Base-by-base conservation (phyloP, 2,113 vertebrate genomes). In the Tachysurus vachellii region DNA sequence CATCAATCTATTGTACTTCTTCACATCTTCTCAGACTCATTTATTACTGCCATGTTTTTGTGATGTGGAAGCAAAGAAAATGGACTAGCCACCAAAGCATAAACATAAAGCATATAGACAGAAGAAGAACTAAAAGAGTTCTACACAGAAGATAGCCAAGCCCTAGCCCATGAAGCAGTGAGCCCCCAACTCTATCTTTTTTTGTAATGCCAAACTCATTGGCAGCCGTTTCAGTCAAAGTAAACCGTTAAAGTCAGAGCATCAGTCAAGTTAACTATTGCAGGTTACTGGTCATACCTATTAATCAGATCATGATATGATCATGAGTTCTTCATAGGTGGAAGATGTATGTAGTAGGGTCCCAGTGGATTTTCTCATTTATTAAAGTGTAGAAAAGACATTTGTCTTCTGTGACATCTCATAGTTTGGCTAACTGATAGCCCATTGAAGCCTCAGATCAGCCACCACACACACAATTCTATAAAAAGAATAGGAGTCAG, bases 391-490 rank as follows among this genome's bases (percentile, higher is more conserved):
- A 47, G 19, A 44, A 12, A 19, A 23, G 42, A 47, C 10, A 4
- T 47, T 42, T 71, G 16, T 21, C 31, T 71, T 71, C 36, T 79
- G 17, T 28, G 23, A 8, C n/a, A 54, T 56, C 23, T 56, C 53
- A 54, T 79, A 79, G 42, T 26, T 47, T 47, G 42, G 47, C n/a
- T 26, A n/a, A 77, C 42, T 53, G 12, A 50, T 21, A 77, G 47
- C n/a, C 75, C 14, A 79, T 1, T 56, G 21, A 79, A 79, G n/a
- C n/a, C 50, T 79, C 76, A 31, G 53, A 79, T 79, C 76, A 79
- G 8, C 26, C 50, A 56, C 13, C 53, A 80, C 79, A 59, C 79
- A 59, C 17, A 23, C 54, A 42, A 16, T 2, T 9, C 19, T 23
- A 77, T 77, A 56, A 62, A 57, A 82, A 42, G 5, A 11, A 26